phyloP scores from a whole-genome alignment of 2,797 vertebrate species.

The Crenuchus spilurus region DNA sequence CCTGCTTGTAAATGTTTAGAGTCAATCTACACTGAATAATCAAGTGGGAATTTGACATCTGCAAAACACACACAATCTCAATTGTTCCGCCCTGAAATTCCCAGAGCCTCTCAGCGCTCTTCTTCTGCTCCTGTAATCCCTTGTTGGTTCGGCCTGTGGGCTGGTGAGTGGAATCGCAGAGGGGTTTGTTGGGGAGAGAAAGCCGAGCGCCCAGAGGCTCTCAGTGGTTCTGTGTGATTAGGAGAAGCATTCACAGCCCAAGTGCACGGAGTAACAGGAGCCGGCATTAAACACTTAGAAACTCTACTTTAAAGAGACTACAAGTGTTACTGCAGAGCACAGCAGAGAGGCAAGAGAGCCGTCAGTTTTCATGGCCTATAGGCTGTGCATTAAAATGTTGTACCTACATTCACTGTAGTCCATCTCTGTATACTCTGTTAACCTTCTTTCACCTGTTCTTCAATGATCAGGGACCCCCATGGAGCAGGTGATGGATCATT shows the following conservation, averaged over 20 bases:
- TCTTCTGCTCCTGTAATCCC: constrained; percentile 20
- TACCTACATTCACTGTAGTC: not conserved
- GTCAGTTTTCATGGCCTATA: not conserved
- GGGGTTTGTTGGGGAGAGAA: constrained; percentile 24
- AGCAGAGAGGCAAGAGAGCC: not conserved
- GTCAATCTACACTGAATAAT: constrained; percentile 54
- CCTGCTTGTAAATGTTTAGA: constrained; percentile 48
- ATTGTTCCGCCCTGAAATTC: constrained; percentile 2
- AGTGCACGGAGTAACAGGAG: constrained; percentile 35
- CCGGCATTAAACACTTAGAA: constrained; percentile 48
- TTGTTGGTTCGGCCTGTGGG: constrained; percentile 37
- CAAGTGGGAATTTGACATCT: constrained; percentile 36
- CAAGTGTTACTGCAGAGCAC: constrained; percentile 11
- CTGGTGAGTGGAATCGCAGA: constrained; percentile 24
- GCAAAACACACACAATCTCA: constrained; percentile 32
- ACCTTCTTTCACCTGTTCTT: too few species aligned
- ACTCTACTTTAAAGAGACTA: constrained; percentile 44
- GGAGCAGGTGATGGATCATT: too few species aligned
- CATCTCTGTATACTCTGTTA: too few species aligned
- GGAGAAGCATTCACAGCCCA: constrained; percentile 33
- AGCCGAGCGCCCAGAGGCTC: constrained; percentile 22
- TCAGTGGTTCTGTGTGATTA: constrained; percentile 42
- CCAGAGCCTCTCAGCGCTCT: constrained; percentile 5
- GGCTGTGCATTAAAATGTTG: not conserved
- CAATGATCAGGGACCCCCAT: too few species aligned